phyloP scores from a whole-genome alignment of 2,113 vertebrate species.

The Phocoena sinus region DNA sequence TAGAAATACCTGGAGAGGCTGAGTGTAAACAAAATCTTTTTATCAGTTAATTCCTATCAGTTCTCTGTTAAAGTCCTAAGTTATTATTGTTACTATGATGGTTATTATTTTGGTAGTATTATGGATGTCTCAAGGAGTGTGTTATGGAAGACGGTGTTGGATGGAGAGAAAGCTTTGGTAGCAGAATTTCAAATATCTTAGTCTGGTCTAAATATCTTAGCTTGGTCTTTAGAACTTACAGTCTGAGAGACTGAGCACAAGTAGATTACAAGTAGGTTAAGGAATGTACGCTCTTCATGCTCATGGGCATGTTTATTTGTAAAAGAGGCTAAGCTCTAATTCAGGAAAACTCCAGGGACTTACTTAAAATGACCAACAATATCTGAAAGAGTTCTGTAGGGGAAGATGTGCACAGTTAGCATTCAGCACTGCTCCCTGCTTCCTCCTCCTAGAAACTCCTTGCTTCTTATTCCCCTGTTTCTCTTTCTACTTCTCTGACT shows the following conservation, averaged over 20 bases:
- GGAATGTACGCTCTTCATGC: background rate
- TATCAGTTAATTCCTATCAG: background rate
- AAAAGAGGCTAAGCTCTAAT: background rate
- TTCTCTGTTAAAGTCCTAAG: background rate
- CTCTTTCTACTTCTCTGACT: background rate
- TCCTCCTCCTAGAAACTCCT: background rate
- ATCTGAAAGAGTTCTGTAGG: background rate
- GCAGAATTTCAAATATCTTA: constrained; percentile 6
- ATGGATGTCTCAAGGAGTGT: background rate
- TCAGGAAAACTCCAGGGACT: background rate
- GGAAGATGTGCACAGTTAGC: background rate
- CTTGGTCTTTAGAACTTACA: background rate
- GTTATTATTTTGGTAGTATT: background rate
- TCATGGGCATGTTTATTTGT: background rate
- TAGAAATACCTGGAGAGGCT: background rate
- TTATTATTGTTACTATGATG: background rate
- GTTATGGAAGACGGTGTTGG: background rate
- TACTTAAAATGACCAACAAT: background rate
- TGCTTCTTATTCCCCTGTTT: background rate
- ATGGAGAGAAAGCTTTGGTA: background rate
- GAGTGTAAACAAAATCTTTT: background rate
- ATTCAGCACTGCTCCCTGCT: background rate
- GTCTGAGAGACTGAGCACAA: background rate
- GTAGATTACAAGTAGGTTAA: background rate
- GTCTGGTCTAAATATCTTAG: too few relatives aligned